phyloP scores from a whole-genome alignment of 2,888 invertebrate genomes.

The Teleiodes luculella region DNA sequence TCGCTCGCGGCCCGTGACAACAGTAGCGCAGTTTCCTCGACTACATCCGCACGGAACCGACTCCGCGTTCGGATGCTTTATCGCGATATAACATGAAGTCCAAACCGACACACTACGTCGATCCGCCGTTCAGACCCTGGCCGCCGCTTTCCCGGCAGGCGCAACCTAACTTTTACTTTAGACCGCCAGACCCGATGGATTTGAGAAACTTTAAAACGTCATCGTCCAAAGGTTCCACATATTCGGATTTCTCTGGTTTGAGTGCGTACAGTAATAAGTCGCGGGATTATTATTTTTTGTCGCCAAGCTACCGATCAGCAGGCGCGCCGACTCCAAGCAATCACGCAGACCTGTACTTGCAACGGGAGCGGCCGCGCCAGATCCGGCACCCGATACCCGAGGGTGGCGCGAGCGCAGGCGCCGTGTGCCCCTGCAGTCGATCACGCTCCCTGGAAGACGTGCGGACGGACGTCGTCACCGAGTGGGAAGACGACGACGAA shows the following conservation, averaged over 20 bases:
- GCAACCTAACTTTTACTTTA: constrained; percentile 72
- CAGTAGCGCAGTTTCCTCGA: constrained; percentile 71
- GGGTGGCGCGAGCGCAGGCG: constrained; percentile 32
- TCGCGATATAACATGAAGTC: constrained; percentile 82
- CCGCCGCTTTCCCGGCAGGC: constrained; percentile 80
- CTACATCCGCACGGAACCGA: constrained; percentile 70
- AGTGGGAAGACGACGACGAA: constrained; percentile 82
- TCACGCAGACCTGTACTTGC: constrained; percentile 54
- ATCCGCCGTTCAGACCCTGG: constrained; percentile 81
- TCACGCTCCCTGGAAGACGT: constrained; percentile 87
- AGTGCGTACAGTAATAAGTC: constrained; percentile 72
- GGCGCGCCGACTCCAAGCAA: constrained; percentile 75
- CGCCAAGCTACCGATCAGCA: constrained; percentile 84
- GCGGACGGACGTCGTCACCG: constrained; percentile 80
- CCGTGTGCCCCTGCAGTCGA: constrained; percentile 80
- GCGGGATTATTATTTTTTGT: constrained; percentile 80
- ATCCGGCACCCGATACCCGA: constrained; percentile 56
- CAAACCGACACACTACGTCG: constrained; percentile 75
- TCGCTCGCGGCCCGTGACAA: constrained; percentile 52
- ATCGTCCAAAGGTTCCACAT: constrained; percentile 67
- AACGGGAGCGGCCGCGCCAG: constrained; percentile 65
- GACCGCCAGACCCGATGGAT: constrained; percentile 71
- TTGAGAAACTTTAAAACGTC: constrained; percentile 70
- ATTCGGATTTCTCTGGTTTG: constrained; percentile 73
- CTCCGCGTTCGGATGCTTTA: constrained; percentile 63